Percentiles rank a stretch among this genome's conserved stretches.
phyloP scores from a whole-genome alignment of 2,113 vertebrate genomes.

The Oostethus manadensis region DNA sequence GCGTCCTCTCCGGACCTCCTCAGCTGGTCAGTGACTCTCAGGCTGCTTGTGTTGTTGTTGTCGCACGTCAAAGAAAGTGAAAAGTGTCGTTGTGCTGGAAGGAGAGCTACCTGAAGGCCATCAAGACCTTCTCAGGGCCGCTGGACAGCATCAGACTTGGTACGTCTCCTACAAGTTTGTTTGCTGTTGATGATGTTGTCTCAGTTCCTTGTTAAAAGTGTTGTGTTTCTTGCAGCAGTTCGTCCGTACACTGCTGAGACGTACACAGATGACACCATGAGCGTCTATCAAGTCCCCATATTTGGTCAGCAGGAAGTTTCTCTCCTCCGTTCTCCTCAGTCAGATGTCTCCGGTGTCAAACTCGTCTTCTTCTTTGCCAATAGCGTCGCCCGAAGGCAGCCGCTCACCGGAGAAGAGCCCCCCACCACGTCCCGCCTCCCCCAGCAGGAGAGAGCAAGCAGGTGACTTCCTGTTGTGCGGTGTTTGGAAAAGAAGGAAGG shows the following conservation, averaged over 20 bases:
- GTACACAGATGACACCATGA: slow-evolving; percentile 68
- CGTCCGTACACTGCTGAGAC: slow-evolving; percentile 59
- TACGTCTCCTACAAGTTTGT: slow-evolving; percentile 19
- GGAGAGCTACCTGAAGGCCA: slow-evolving; percentile 67
- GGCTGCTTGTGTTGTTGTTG: no score
- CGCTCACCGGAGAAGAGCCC: background rate
- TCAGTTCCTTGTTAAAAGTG: background rate
- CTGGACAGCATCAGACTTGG: slow-evolving; percentile 70
- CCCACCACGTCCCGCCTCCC: background rate
- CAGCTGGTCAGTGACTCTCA: slow-evolving; percentile 77
- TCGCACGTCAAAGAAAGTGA: background rate
- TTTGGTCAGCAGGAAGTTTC: slow-evolving; percentile 72
- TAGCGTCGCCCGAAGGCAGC: background rate
- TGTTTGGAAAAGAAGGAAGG: background rate
- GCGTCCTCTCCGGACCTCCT: slow-evolving; percentile 85
- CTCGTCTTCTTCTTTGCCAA: no score
- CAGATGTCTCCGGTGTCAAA: no score
- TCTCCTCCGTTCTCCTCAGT: background rate
- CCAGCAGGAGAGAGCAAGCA: no score
- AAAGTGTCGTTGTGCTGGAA: slow-evolving; percentile 3
- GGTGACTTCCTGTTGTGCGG: background rate
- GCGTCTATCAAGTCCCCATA: slow-evolving; percentile 81
- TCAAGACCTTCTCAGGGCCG: slow-evolving; percentile 68
- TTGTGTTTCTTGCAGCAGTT: slow-evolving; percentile 48
- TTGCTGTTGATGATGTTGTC: background rate